These are phyloP conservation scores for Mellilla xanthometata DNA, from an alignment of 2,888 invertebrate genomes.

Conservation along the genomic window DNA sequence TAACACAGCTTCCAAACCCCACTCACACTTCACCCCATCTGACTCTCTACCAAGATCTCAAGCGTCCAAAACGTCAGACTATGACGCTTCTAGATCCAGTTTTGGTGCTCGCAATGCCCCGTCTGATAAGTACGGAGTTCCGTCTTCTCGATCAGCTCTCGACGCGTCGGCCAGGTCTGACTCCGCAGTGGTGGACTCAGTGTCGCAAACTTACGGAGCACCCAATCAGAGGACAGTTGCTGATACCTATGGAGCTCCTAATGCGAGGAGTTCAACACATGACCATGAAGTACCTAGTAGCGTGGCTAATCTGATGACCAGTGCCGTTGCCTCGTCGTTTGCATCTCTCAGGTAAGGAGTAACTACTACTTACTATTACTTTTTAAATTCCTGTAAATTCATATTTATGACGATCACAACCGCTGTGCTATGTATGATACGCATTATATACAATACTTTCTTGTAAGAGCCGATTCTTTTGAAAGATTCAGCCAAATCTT, in stretches of 20 bases:
- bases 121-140: conserved; percentile 10
- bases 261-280: conserved; percentile 44
- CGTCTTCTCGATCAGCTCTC: conserved; percentile 10
- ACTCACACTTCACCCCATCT: background rate
- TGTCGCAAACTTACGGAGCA: conserved; percentile 36
- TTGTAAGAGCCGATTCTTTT: too few species aligned
- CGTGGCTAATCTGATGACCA: conserved; percentile 51
- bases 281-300: conserved; percentile 72
- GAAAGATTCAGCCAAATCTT: too few species aligned
- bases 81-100: too few species aligned
- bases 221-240: conserved; percentile 53
- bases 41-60: conserved; percentile 9
- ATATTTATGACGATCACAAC: too few species aligned
- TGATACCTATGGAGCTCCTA: conserved; percentile 69
- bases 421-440: too few species aligned
- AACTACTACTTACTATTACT: too few species aligned
- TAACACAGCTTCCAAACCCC: background rate
- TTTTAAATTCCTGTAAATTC: too few species aligned
- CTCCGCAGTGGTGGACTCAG: conserved; percentile 42
- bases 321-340: conserved; percentile 56
- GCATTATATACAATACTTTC: too few species aligned
- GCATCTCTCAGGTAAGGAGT: conserved; percentile 48
- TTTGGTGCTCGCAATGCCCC: conserved; percentile 8
- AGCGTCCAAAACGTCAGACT: conserved; percentile 7
- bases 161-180: conserved; percentile 35